Evolutionary conservation across 2,888 invertebrate species (phyloP), one percentile per base, ranked within the genome.

Genomic region (Hydrotaea diabolus): DNA sequence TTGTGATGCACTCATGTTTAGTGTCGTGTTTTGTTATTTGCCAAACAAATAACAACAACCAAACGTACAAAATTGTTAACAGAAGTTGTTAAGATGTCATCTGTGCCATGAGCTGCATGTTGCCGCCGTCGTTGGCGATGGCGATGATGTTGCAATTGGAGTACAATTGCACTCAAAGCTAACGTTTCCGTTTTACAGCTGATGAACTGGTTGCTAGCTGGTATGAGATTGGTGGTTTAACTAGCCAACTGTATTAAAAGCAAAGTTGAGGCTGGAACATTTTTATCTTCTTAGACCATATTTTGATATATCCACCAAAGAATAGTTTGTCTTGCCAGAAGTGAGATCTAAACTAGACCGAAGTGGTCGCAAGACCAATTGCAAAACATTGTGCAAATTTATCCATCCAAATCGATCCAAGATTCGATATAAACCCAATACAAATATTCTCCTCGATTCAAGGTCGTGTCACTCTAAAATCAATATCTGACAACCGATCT

Each of bases 41-140:
- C 13, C 39, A 19, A 21, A 23, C 59, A 59, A 59, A 59, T 23
- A 23, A 59, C 2, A 31, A 31, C 2, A 31, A 31, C n/a, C n/a
- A 31, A 31, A 31, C 2, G 3, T 4, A 31, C 31, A 31, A 31
- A 2, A 31, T 4, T 69, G 69, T 69, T 69, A n/a, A 46, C 23
- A 43, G n/a, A 9, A 64, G 64, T 69, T 21, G 46, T 69, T 23
- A 69, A 69, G 69, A 69, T 69, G 69, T 69, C 69, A 69, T 46
- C 19, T 46, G 23, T 53, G 57, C 5, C 13, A 11, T 43, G 43
- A 11, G 43, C 49, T n/a, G n/a, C n/a, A 9, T 49, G 15, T 7
- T 49, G 49, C 49, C 13, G 59, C 4, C 26, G 26, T 2, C 7
- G 31, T 31, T 31, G 31, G 7, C n/a, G n/a, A n/a, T n/a, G n/a